Conservation (phyloP, 1,140 invertebrate genomes). For the Nixonia krombeini region DNA sequence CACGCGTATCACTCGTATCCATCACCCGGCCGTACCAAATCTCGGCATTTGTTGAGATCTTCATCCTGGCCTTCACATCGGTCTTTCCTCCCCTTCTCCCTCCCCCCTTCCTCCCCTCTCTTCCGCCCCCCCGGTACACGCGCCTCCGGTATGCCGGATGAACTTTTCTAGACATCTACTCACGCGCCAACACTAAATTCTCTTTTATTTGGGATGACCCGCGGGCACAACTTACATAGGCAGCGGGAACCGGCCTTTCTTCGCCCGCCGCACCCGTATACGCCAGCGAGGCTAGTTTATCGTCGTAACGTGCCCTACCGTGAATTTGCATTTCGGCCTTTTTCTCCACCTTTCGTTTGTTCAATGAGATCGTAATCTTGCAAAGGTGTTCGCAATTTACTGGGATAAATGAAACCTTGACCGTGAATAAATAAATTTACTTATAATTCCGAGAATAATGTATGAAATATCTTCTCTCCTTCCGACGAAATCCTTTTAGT, state of each 20-base stretch:
- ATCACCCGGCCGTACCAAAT: conserved; percentile 54
- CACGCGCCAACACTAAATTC: conserved; percentile 48
- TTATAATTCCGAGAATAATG: too few relatives aligned
- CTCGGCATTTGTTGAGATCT: conserved; percentile 55
- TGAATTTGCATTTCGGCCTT: conserved; percentile 10
- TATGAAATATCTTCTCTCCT: too few relatives aligned
- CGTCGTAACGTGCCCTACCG: conserved; percentile 13
- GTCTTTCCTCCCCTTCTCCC: conserved; percentile 19
- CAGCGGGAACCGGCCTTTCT: conserved; percentile 1
- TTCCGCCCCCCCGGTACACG: too few relatives aligned
- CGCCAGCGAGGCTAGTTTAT: conserved; percentile 11
- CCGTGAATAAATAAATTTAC: too few relatives aligned
- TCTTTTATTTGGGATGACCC: conserved; percentile 44
- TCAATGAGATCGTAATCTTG: too few relatives aligned
- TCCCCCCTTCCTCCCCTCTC: too few relatives aligned
- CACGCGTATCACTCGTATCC: conserved; percentile 40
- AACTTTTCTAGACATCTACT: conserved; percentile 27
- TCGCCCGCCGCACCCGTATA: neutral
- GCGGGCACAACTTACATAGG: conserved; percentile 12
- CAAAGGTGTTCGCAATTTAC: too few relatives aligned
- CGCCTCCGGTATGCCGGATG: conserved; percentile 11
- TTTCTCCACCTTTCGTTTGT: neutral
- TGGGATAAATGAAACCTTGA: too few relatives aligned
- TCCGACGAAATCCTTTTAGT: too few relatives aligned
- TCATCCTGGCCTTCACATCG: conserved; percentile 31